phyloP scores from a whole-genome alignment of 2,113 vertebrate genomes.

The Gulo gulo region DNA sequence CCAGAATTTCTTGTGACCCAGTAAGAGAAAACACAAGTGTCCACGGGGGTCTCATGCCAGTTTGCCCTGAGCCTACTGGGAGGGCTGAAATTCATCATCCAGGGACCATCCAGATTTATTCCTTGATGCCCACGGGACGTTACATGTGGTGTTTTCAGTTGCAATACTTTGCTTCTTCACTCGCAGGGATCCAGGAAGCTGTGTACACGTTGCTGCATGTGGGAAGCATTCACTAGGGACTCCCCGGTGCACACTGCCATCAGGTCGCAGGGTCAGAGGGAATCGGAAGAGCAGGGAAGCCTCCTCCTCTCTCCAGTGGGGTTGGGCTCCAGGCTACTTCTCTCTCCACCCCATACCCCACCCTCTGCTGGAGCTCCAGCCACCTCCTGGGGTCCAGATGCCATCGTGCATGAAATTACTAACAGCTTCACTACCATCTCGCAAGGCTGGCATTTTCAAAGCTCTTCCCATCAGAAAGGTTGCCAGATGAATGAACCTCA shows the following conservation, averaged over 20 bases:
- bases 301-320: not conserved
- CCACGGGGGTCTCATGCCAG: accelerated
- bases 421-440: not conserved
- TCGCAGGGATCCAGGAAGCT: not conserved
- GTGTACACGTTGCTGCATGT: accelerated
- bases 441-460: not conserved
- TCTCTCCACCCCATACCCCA: not conserved
- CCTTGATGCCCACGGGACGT: not conserved
- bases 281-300: accelerated
- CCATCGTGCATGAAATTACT: accelerated
- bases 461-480: not conserved
- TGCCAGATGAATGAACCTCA: not conserved
- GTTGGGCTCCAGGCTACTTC: not conserved
- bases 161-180: not conserved
- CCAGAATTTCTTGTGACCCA: not conserved
- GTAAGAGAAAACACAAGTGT: not conserved
- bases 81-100: not conserved
- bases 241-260: accelerated
- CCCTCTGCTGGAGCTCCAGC: accelerated
- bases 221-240: accelerated
- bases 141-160: accelerated
- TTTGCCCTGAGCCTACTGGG: accelerated
- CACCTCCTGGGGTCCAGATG: not conserved
- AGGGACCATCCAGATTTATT: not conserved
- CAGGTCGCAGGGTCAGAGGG: not conserved